phyloP scores from a whole-genome alignment of 2,888 invertebrate genomes.

The Phytoseiulus persimilis region DNA sequence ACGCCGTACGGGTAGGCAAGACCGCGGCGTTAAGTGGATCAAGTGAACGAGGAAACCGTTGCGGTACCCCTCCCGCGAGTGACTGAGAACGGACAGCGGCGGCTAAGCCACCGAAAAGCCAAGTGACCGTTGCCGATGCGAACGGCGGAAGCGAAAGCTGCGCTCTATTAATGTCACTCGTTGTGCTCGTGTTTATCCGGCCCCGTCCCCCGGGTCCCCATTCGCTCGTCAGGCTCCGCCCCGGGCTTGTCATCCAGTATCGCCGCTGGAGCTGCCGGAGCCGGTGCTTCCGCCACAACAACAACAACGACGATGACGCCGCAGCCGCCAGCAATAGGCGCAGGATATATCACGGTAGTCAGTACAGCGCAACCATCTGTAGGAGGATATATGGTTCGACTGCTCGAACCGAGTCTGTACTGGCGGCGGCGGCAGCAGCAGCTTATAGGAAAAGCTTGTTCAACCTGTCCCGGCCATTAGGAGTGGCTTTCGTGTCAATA shows the following conservation, averaged over 20 bases:
- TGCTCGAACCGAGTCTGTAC: neutral
- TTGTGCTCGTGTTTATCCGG: neutral
- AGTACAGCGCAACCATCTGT: neutral
- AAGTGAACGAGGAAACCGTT: neutral
- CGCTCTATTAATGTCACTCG: neutral
- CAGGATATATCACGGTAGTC: neutral
- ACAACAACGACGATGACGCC: neutral
- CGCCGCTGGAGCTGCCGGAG: neutral
- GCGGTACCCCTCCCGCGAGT: neutral
- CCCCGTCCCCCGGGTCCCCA: neutral
- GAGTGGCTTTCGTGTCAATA: neutral
- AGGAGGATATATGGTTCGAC: neutral
- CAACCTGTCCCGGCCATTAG: conserved; percentile 5
- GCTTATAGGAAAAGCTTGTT: neutral
- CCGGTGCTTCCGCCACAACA: neutral
- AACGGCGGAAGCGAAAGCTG: neutral
- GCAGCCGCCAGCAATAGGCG: neutral
- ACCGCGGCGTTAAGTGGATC: neutral
- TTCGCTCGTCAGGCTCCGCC: neutral
- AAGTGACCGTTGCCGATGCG: neutral
- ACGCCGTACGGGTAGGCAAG: neutral
- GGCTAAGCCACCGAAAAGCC: neutral
- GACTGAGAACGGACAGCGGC: neutral
- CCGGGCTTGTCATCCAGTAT: neutral
- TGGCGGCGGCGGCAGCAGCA: neutral